Base-by-base conservation (phyloP, 1,140 invertebrate species). In the Anastrepha obliqua region DNA sequence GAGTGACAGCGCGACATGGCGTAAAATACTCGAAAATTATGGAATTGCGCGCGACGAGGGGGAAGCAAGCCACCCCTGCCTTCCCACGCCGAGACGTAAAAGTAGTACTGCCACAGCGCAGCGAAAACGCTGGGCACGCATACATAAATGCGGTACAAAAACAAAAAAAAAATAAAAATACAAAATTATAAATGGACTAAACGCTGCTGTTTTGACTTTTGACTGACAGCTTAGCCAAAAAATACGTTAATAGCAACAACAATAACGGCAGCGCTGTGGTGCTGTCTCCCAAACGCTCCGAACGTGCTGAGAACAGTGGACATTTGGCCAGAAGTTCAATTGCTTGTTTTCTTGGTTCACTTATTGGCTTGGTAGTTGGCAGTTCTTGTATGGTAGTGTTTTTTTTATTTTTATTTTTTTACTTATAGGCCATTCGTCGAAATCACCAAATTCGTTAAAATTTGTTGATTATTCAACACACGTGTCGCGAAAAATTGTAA, bases 401-500 rank as follows among this genome's bases (percentile, higher is more conserved):
- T 15, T 74, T 47, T 74, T 74, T 44, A 11, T 47, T 74, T 13
- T 67, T 67, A 15, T 74, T 47, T 74, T 44, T 17, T 13, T 47
- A 1, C 42, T 11, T 29, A 29, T 20, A 29, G 29, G 20, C 67
- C 42, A 74, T 1, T 15, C 42, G 13, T 15, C 42, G 67, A 74
- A 74, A 74, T 74, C 67, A 44, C 67, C 67, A 74, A 74, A 74
- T 74, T 44, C 74, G 8, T 81, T 81, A 13, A 81, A 81, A 81
- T 81, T 81, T 55, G 74, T 81, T 55, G 47, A n/a, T 55, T 81
- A 81, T 81, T 55, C 74, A 58, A 55, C 9, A 58, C 74, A 81
- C 74, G 74, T 81, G 51, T 20, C 47, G 44, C 47, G 47, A 81
- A 81, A 81, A 81, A 81, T 81, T 81, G 74, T 81, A 81, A 81